phyloP scores from a whole-genome alignment of 2,797 vertebrate species.

The Sebastes baramenuke region DNA sequence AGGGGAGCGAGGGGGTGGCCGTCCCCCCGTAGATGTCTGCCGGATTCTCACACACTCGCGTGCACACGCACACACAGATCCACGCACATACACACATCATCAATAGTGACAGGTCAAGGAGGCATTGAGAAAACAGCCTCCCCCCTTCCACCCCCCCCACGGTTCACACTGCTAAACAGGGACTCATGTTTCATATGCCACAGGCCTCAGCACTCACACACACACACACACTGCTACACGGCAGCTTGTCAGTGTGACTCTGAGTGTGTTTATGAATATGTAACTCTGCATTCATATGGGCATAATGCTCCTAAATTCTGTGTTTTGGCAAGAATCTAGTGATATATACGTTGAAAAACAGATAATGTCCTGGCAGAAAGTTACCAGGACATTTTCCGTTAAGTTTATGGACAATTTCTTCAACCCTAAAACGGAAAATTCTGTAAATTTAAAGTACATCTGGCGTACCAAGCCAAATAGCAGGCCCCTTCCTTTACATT shows the following conservation, averaged over 20 bases:
- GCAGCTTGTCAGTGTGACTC: constrained; percentile 28
- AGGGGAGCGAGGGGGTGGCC: constrained; percentile 33
- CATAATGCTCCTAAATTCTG: neutral
- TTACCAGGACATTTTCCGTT: too few relatives aligned
- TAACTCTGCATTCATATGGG: neutral
- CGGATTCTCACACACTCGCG: constrained; percentile 66
- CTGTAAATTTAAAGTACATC: too few relatives aligned
- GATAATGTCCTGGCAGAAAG: too few relatives aligned
- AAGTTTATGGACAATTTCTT: too few relatives aligned
- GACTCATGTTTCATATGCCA: constrained; percentile 76
- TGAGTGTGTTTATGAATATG: constrained; percentile 22
- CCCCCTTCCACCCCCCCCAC: constrained; percentile 18
- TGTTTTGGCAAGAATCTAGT: too few relatives aligned
- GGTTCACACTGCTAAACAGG: constrained; percentile 74
- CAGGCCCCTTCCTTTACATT: too few relatives aligned
- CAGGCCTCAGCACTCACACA: constrained; percentile 41
- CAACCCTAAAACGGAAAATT: too few relatives aligned
- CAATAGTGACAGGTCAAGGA: constrained; percentile 81
- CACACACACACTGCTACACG: neutral
- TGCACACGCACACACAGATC: constrained; percentile 12
- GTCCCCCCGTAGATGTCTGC: constrained; percentile 74
- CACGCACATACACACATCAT: constrained; percentile 72
- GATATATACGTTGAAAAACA: too few relatives aligned
- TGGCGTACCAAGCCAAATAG: too few relatives aligned
- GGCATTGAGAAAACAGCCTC: constrained; percentile 69